A percentile compares a stretch with the other conserved stretches of the same genome.
Evolutionary conservation across 1,140 invertebrate species (phyloP).

Genomic region (Anagrus nilaparvatae): DNA sequence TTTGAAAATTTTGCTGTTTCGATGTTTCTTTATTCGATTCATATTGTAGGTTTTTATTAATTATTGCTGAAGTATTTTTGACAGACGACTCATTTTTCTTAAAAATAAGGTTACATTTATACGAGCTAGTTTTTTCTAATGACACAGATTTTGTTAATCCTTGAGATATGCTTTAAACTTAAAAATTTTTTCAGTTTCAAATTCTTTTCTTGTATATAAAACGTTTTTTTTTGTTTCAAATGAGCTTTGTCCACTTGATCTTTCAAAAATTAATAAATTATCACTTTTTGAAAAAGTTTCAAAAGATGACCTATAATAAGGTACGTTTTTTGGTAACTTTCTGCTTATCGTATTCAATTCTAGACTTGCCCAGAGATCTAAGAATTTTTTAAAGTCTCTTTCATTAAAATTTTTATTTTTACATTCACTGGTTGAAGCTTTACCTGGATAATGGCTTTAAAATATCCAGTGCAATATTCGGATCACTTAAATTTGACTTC

Average conservation of each 20-base stretch:
- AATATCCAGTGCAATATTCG: slow-evolving; percentile 17
- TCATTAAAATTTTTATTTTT: slow-evolving; percentile 18
- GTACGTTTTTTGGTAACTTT: slow-evolving; percentile 15
- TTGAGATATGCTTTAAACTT: slow-evolving; percentile 1
- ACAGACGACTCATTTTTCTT: not conserved
- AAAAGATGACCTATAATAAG: not conserved
- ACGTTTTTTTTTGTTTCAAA: not conserved
- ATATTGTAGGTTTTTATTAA: too few relatives aligned
- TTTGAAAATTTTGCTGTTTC: slow-evolving; percentile 9
- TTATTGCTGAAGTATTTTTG: slow-evolving; percentile 2
- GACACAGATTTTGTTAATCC: too few relatives aligned
- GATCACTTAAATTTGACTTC: slow-evolving; percentile 21
- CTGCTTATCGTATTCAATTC: slow-evolving; percentile 7
- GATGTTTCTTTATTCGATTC: slow-evolving; percentile 1
- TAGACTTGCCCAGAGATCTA: slow-evolving; percentile 19
- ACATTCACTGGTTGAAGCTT: slow-evolving; percentile 19
- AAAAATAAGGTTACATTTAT: too few relatives aligned
- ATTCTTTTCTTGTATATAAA: too few relatives aligned
- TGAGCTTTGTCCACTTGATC: not conserved
- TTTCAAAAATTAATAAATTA: too few relatives aligned
- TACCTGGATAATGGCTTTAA: slow-evolving; percentile 27
- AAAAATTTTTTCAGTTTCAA: too few relatives aligned
- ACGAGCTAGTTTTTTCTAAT: not conserved
- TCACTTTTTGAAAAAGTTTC: too few relatives aligned
- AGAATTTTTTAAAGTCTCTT: slow-evolving; percentile 24